phyloP scores from a whole-genome alignment of 2,888 invertebrate species.

The Tinea pellionella region DNA sequence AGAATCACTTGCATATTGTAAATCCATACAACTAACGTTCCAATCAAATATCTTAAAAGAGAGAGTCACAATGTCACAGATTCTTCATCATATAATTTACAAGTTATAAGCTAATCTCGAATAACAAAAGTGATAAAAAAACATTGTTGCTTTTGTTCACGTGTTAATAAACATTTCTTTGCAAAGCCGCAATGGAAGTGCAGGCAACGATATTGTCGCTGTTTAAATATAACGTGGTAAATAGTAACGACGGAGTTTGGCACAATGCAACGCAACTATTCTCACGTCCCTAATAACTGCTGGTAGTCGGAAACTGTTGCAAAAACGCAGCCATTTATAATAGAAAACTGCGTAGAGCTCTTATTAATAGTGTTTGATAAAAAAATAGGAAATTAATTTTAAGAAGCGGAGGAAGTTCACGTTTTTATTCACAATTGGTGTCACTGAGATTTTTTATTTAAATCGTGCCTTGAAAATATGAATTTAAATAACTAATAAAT shows the following conservation, averaged over 20 bases:
- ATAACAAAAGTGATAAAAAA: neutral
- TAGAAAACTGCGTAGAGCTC: slow-evolving; percentile 39
- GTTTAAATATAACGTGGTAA: slow-evolving; percentile 42
- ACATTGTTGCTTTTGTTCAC: neutral
- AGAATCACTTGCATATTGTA: too few relatives aligned
- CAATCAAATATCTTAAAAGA: neutral
- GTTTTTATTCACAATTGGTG: too few relatives aligned
- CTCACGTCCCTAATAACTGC: slow-evolving; percentile 63
- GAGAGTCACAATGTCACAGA: slow-evolving; percentile 7
- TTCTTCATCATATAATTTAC: neutral
- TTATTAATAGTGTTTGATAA: slow-evolving; percentile 25
- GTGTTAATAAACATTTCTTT: neutral
- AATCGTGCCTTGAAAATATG: too few relatives aligned
- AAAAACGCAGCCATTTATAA: slow-evolving; percentile 52
- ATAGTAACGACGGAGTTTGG: slow-evolving; percentile 29
- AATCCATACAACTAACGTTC: too few relatives aligned
- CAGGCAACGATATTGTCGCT: slow-evolving; percentile 33
- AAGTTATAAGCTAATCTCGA: neutral
- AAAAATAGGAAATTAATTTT: neutral
- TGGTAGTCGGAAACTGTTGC: slow-evolving; percentile 56
- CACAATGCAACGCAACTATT: slow-evolving; percentile 26
- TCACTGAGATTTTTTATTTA: too few relatives aligned
- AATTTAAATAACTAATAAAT: too few relatives aligned
- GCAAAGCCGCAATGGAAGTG: slow-evolving; percentile 28
- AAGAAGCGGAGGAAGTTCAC: too few relatives aligned